A percentile compares a stretch with the other conserved stretches of the same genome.
Conservation (phyloP, 2,113 vertebrate genomes). For the Ellobius talpinus region DNA sequence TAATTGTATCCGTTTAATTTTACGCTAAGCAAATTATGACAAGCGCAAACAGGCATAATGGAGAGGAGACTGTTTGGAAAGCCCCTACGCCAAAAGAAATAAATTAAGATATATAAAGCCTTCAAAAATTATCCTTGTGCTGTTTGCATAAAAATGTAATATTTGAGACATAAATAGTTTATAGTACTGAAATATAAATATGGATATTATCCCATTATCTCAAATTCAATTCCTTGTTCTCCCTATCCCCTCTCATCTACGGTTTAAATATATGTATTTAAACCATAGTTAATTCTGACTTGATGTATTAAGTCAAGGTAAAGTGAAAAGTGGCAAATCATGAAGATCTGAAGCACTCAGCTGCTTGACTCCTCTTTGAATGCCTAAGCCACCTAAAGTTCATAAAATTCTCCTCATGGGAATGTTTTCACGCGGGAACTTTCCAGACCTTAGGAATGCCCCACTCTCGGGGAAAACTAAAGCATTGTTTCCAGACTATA, state of each 20-base stretch:
- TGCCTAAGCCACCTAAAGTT: not conserved
- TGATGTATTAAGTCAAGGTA: not conserved
- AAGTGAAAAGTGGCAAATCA: not conserved
- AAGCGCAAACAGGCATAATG: conserved; percentile 60
- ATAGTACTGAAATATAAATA: not conserved
- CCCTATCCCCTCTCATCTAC: not conserved
- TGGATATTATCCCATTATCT: not conserved
- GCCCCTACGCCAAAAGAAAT: conserved; percentile 39
- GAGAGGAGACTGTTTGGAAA: conserved; percentile 45
- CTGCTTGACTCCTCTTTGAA: not conserved
- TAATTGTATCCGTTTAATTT: conserved; percentile 72
- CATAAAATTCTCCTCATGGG: not conserved
- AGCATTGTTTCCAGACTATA: not conserved
- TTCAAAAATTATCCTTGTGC: not conserved
- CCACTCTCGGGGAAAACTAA: not conserved
- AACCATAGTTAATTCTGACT: not conserved
- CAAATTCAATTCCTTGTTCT: not conserved
- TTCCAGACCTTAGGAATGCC: conserved; percentile 38
- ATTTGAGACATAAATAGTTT: not conserved
- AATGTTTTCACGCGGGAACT: conserved; percentile 43
- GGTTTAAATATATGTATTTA: conserved; percentile 14
- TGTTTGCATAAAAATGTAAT: conserved; percentile 26
- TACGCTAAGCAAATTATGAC: conserved; percentile 64
- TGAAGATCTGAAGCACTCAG: not conserved
- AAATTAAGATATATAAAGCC: not conserved